phyloP scores from a whole-genome alignment of 1,140 invertebrate species.

The Elysia chlorotica region DNA sequence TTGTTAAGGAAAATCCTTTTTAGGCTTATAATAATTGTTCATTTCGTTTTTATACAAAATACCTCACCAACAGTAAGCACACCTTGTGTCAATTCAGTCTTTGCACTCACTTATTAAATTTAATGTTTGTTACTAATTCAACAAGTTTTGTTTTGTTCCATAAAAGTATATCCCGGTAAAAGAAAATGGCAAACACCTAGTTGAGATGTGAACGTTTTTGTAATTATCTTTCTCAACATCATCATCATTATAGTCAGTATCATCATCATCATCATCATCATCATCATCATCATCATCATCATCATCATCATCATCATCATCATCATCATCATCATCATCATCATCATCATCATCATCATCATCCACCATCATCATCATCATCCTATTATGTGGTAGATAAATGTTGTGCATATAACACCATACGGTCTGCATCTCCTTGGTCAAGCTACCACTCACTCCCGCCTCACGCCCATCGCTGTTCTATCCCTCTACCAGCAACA shows the following conservation, averaged over 20 bases:
- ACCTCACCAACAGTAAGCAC: conserved; percentile 16
- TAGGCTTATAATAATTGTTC: not conserved
- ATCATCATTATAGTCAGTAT: not conserved
- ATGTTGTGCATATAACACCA: no score
- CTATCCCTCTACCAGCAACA: no score
- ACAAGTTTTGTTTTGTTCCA: conserved; percentile 47
- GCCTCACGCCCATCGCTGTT: no score
- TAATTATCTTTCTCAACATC: not conserved
- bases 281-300: not conserved
- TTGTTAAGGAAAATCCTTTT: not conserved
- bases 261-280: not conserved
- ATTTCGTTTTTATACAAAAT: not conserved
- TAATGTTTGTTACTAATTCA: conserved; percentile 31
- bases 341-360: not conserved
- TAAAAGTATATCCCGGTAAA: conserved; percentile 3
- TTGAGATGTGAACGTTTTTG: not conserved
- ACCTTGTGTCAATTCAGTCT: conserved; percentile 23
- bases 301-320: not conserved
- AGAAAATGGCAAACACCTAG: not conserved
- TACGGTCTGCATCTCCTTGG: no score
- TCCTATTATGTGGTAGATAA: no score
- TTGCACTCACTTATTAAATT: conserved; percentile 31
- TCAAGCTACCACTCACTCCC: no score
- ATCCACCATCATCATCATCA: no score
- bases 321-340: not conserved